Percentiles rank a stretch among this genome's conserved stretches.
These are phyloP conservation scores for Cladopsammia gracilis DNA, from an alignment of 64 coral and sea anemone genomes.

Conservation along the genomic window DNA sequence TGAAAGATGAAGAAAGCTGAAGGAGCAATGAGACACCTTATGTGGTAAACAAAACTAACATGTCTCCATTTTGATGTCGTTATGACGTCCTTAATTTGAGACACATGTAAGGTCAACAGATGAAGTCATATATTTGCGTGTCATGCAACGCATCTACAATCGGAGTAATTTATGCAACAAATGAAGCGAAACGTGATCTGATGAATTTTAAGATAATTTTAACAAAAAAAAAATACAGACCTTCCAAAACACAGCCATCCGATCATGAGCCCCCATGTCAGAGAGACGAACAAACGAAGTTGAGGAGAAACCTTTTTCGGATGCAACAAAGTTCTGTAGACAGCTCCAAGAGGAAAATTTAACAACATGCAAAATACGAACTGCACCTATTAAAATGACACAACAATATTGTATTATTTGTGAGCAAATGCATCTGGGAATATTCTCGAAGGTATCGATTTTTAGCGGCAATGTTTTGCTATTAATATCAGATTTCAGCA, in stretches of 20 bases:
- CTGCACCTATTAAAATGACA: slow-evolving; percentile 6
- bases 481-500: too few species aligned
- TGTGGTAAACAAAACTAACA: too few species aligned
- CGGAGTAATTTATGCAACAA: slow-evolving; percentile 23
- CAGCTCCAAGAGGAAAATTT: slow-evolving; percentile 37
- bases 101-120: too few species aligned
- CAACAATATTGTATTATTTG: slow-evolving; percentile 5
- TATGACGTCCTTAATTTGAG: too few species aligned
- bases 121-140: too few species aligned
- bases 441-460: neutral
- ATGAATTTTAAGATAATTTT: neutral
- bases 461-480: too few species aligned
- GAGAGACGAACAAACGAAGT: slow-evolving; percentile 6
- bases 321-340: slow-evolving; percentile 33
- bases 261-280: slow-evolving; percentile 37
- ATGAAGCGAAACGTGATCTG: neutral
- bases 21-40: too few species aligned
- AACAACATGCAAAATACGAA: slow-evolving; percentile 48
- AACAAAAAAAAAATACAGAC: neutral
- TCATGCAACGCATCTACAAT: too few species aligned
- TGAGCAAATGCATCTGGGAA: neutral
- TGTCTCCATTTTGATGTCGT: too few species aligned
- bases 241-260: slow-evolving; percentile 70
- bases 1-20: too few species aligned
- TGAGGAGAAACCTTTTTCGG: slow-evolving; percentile 35